phyloP scores from a whole-genome alignment of 2,113 vertebrate species.

The Albula glossodonta region DNA sequence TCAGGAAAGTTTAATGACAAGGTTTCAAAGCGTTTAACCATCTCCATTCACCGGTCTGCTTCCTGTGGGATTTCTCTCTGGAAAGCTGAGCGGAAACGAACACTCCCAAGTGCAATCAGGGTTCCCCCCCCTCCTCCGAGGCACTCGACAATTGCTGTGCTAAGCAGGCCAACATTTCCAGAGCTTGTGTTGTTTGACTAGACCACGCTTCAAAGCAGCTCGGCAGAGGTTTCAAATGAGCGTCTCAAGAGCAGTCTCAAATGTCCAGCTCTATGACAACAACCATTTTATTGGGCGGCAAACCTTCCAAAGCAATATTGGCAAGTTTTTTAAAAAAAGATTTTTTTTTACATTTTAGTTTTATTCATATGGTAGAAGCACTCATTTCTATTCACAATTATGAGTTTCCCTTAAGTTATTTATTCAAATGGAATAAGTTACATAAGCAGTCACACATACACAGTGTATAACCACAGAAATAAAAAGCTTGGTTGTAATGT shows the following conservation, averaged over 20 bases:
- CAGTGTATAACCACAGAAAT: not conserved
- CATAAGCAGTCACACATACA: not conserved
- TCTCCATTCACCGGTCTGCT: not conserved
- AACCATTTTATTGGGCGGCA: not conserved
- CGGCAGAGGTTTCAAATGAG: not conserved
- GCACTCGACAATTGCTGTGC: not conserved
- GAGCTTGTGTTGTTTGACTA: not conserved
- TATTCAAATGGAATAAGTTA: not conserved
- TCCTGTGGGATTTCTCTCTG: not conserved
- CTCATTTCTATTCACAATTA: not conserved
- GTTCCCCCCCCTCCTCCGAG: not conserved
- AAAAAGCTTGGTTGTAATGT: not conserved
- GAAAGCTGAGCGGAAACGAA: not conserved
- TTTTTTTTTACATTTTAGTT: not conserved
- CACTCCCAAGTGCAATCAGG: not conserved
- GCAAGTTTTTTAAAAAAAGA: not conserved
- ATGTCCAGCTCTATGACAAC: not conserved
- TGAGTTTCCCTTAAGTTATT: not conserved
- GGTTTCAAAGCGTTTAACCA: not conserved
- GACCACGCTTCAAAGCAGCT: not conserved
- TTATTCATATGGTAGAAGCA: not conserved
- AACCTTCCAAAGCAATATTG: not conserved
- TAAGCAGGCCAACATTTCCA: not conserved
- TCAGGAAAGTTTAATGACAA: not conserved
- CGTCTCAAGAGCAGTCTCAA: not conserved